Evolutionary conservation across 2,797 vertebrate genomes (phyloP).

Genomic region (Silurus aristotelis): DNA sequence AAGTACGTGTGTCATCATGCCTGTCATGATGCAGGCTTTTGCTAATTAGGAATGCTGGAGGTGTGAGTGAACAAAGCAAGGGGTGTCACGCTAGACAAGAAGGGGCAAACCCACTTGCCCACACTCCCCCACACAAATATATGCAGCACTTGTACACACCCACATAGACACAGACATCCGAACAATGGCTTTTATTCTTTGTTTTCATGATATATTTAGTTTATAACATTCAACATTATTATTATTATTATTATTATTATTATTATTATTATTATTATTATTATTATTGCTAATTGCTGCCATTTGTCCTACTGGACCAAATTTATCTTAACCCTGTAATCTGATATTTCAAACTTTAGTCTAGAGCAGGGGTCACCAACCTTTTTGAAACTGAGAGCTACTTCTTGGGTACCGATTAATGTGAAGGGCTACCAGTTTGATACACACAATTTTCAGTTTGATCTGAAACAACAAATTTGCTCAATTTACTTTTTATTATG

Average conservation of each 20-base stretch:
- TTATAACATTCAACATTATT: not conserved
- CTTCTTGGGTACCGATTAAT: no score
- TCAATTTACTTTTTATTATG: no score
- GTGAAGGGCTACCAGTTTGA: no score
- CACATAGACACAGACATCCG: not conserved
- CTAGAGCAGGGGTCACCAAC: not conserved
- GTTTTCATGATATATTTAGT: not conserved
- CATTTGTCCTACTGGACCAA: not conserved
- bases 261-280: no score
- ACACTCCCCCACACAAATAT: not conserved
- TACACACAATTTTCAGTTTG: no score
- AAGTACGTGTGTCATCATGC: conserved; percentile 38
- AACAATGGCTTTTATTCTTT: conserved; percentile 6
- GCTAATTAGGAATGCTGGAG: conserved; percentile 40
- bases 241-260: no score
- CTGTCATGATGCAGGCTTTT: conserved; percentile 18
- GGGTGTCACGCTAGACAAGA: conserved; percentile 1
- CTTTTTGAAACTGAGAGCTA: no score
- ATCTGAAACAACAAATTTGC: no score
- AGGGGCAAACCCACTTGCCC: conserved; percentile 25
- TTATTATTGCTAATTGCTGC: not conserved
- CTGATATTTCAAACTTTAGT: not conserved
- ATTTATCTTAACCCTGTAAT: not conserved
- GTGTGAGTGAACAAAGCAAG: conserved; percentile 44
- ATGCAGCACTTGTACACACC: not conserved